These are phyloP conservation scores for Gandaritis pyraliata DNA, from an alignment of 2,888 invertebrate genomes.

Conservation along the genomic window DNA sequence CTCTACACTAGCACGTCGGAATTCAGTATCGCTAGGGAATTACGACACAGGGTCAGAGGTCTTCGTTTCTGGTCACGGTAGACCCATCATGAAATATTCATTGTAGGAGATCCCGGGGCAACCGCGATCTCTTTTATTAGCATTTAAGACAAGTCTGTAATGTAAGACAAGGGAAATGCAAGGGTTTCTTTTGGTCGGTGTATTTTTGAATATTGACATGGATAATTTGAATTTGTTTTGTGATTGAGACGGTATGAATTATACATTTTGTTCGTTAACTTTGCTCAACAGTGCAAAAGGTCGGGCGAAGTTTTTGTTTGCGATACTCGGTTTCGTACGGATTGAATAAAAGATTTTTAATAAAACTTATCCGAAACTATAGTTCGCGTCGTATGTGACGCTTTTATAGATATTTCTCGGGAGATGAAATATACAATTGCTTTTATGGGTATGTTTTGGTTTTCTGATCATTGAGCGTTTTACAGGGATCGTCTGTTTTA, in stretches of 20 bases:
- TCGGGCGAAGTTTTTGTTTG: slow-evolving; percentile 25
- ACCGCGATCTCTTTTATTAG: slow-evolving; percentile 70
- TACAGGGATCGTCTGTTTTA: too few species aligned
- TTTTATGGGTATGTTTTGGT: background rate
- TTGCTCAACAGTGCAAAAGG: slow-evolving; percentile 32
- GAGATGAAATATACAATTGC: slow-evolving; percentile 13
- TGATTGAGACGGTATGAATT: slow-evolving; percentile 40
- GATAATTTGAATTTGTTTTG: slow-evolving; percentile 54
- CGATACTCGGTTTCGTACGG: slow-evolving; percentile 18
- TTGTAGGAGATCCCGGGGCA: slow-evolving; percentile 56
- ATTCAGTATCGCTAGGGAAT: slow-evolving; percentile 34
- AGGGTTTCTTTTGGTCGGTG: slow-evolving; percentile 55
- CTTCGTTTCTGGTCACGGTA: slow-evolving; percentile 54
- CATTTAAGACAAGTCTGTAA: slow-evolving; percentile 74
- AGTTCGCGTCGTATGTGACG: slow-evolving; percentile 6
- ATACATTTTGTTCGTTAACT: slow-evolving; percentile 37
- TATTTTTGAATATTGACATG: slow-evolving; percentile 56
- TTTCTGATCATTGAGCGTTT: too few species aligned
- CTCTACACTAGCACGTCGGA: slow-evolving; percentile 39
- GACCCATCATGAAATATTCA: slow-evolving; percentile 73
- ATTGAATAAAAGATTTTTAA: slow-evolving; percentile 35
- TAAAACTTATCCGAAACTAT: slow-evolving; percentile 29
- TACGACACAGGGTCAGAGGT: slow-evolving; percentile 43
- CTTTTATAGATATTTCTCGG: slow-evolving; percentile 10
- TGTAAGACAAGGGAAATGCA: slow-evolving; percentile 54